A percentile compares a stretch with the other conserved stretches of the same genome.
phyloP scores from a whole-genome alignment of 2,113 vertebrate species.

The Ictalurus punctatus region DNA sequence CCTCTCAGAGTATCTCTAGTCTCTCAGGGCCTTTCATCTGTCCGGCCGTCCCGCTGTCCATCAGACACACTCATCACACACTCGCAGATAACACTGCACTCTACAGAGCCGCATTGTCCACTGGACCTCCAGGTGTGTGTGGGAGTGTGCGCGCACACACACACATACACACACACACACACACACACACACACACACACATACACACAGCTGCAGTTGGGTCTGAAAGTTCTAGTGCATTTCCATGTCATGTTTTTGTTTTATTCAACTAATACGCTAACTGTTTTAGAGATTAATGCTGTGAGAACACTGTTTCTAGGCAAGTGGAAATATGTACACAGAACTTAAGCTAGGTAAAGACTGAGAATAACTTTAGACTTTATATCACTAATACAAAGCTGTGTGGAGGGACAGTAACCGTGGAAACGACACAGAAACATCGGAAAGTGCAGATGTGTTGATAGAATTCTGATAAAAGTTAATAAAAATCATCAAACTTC shows the following conservation, averaged over 20 bases:
- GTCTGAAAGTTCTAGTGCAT: background rate
- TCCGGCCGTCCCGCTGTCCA: constrained; percentile 62
- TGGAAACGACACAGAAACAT: background rate
- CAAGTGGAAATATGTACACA: background rate
- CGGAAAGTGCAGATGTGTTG: background rate
- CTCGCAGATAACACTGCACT: constrained; percentile 55
- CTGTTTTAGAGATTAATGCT: background rate
- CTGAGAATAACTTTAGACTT: background rate
- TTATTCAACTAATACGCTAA: background rate
- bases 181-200: constrained; percentile 17
- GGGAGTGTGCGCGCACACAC: constrained; percentile 51
- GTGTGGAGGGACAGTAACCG: background rate
- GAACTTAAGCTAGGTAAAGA: background rate
- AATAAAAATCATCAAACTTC: no score
- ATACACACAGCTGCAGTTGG: background rate
- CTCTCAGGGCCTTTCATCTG: constrained; percentile 74
- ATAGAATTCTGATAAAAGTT: background rate
- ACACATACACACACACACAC: background rate
- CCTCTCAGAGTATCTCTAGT: constrained; percentile 37
- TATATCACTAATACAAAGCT: background rate
- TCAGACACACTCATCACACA: constrained; percentile 48
- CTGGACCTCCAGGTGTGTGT: constrained; percentile 69
- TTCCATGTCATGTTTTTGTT: constrained; percentile 11
- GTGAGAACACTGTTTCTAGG: background rate
- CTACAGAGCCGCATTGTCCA: constrained; percentile 74